A percentile compares a stretch with the other conserved stretches of the same genome.
Evolutionary conservation across 2,888 invertebrate species (phyloP).

Genomic region (Adelognathus sp.): DNA sequence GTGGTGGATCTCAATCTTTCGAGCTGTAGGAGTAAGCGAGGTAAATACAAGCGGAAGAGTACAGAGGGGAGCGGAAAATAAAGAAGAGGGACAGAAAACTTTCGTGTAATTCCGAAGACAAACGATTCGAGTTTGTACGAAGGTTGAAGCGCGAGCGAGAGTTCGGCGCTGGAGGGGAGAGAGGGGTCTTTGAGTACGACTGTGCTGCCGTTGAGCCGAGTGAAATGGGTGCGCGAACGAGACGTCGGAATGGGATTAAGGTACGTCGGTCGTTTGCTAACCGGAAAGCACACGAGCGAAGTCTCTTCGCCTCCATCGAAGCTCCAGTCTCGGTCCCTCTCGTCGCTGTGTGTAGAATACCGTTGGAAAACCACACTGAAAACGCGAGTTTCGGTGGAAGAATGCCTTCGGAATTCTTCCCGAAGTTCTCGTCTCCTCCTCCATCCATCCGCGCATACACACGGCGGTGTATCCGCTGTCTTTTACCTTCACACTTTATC

Average conservation of each 20-base stretch:
- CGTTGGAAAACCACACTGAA: slow-evolving; percentile 43
- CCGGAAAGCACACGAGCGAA: slow-evolving; percentile 42
- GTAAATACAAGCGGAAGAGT: slow-evolving; percentile 21
- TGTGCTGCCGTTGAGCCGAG: slow-evolving; percentile 34
- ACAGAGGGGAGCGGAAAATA: background rate
- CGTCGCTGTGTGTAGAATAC: slow-evolving; percentile 28
- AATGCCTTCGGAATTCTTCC: slow-evolving; percentile 44
- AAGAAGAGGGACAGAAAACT: slow-evolving; percentile 38
- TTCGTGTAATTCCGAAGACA: slow-evolving; percentile 58
- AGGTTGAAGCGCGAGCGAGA: slow-evolving; percentile 15
- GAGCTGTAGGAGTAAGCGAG: slow-evolving; percentile 35
- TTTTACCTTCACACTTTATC: background rate
- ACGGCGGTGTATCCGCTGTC: background rate
- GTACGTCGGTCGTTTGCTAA: slow-evolving; percentile 44
- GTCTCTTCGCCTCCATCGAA: slow-evolving; percentile 19
- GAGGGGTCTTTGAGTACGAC: no score
- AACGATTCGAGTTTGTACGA: slow-evolving; percentile 56
- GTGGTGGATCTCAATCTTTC: slow-evolving; percentile 50
- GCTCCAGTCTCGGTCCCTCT: background rate
- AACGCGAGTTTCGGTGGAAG: slow-evolving; percentile 36
- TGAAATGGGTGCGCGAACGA: slow-evolving; percentile 52
- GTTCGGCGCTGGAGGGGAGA: no score
- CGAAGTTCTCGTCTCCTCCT: slow-evolving; percentile 29
- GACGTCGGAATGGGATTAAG: slow-evolving; percentile 59
- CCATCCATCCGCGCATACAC: background rate